Evolutionary conservation across 1,140 invertebrate genomes (phyloP).

Genomic region (Eriosoma lanigerum): DNA sequence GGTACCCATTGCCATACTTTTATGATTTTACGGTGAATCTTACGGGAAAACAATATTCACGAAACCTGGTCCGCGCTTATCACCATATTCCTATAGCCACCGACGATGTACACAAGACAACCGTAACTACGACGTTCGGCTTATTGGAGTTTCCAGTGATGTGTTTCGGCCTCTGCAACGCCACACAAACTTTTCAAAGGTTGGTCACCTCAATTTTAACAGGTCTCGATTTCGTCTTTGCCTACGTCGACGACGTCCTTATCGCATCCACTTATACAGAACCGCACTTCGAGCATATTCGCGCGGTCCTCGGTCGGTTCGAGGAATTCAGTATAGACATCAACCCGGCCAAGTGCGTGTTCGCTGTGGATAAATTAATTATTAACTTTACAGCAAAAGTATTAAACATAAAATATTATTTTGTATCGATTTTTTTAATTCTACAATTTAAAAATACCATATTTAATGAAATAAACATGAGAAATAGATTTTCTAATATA

Average conservation of each 20-base stretch:
- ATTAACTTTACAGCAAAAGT: too few relatives aligned
- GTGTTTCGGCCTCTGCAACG: constrained; percentile 58
- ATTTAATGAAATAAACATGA: too few relatives aligned
- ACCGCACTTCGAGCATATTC: constrained; percentile 54
- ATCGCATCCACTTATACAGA: constrained; percentile 55
- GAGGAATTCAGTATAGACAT: constrained; percentile 54
- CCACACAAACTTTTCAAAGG: constrained; percentile 60
- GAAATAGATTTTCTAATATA: too few relatives aligned
- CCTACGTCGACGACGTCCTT: constrained; percentile 58
- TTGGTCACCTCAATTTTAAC: constrained; percentile 60
- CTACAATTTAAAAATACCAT: too few relatives aligned
- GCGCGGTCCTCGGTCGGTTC: constrained; percentile 53
- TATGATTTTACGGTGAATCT: constrained; percentile 57
- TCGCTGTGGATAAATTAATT: too few relatives aligned
- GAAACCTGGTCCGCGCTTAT: constrained; percentile 60
- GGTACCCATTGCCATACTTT: constrained; percentile 58
- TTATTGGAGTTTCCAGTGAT: constrained; percentile 57
- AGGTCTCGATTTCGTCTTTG: constrained; percentile 56
- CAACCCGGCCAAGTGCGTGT: constrained; percentile 56
- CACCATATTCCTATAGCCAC: constrained; percentile 58
- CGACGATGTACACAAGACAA: constrained; percentile 58
- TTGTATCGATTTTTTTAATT: too few relatives aligned
- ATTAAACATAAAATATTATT: too few relatives aligned
- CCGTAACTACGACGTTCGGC: constrained; percentile 53
- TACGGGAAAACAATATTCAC: constrained; percentile 59